These are phyloP conservation scores for Tanaodytes sp. DNA, from an alignment of 2,888 invertebrate genomes.

Conservation along the genomic window DNA sequence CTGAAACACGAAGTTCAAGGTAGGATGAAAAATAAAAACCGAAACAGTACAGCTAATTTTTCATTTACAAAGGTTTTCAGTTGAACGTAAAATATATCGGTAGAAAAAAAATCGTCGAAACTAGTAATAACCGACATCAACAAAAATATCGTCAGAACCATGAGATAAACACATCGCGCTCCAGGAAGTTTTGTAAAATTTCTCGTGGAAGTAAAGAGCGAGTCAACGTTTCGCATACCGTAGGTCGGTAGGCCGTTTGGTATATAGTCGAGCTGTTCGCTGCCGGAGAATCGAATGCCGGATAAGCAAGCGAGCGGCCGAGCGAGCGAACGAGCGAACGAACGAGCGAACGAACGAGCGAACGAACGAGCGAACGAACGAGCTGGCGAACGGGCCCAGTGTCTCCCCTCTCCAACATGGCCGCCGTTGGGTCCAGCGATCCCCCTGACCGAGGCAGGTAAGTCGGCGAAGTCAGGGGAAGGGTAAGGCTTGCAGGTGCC, in stretches of 20 bases:
- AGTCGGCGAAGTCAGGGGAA: slow-evolving; percentile 64
- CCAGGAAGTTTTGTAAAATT: slow-evolving; percentile 33
- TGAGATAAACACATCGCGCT: slow-evolving; percentile 1
- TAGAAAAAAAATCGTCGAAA: no score
- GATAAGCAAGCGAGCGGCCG: slow-evolving; percentile 48
- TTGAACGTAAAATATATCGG: no score
- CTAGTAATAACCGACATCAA: no score
- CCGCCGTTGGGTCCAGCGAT: slow-evolving; percentile 68
- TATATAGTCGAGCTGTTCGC: slow-evolving; percentile 64
- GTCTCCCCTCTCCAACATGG: slow-evolving; percentile 71
- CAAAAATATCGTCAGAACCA: slow-evolving; percentile 1
- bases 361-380: slow-evolving; percentile 48
- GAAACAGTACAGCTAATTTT: no score
- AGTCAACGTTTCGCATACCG: slow-evolving; percentile 64
- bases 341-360: slow-evolving; percentile 37
- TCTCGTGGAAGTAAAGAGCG: slow-evolving; percentile 55
- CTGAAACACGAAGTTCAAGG: no score
- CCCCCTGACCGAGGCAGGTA: slow-evolving; percentile 62
- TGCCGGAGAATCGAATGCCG: slow-evolving; percentile 63
- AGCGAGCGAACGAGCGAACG: slow-evolving; percentile 45
- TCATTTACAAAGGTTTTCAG: no score
- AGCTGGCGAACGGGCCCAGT: slow-evolving; percentile 45
- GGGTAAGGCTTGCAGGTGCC: slow-evolving; percentile 71
- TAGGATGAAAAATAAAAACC: no score
- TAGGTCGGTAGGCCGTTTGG: slow-evolving; percentile 62